Conservation (phyloP, 1,140 invertebrate species). For the Heliconius eleuchia region DNA sequence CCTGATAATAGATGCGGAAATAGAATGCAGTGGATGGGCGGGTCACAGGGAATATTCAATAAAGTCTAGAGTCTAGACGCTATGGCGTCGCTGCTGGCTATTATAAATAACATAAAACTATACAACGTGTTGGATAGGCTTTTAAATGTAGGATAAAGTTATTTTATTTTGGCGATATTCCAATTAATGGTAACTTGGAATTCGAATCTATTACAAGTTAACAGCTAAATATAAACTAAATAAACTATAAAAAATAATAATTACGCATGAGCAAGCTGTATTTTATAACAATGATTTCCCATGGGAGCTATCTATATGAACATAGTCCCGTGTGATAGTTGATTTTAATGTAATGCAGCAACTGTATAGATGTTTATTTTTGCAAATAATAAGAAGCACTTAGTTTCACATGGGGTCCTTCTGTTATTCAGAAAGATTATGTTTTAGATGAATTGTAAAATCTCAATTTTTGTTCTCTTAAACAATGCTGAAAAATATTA, state of each 20-base stretch:
- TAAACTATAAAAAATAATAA: background rate
- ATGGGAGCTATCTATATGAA: conserved; percentile 6
- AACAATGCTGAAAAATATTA: too few relatives aligned
- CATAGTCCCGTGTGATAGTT: background rate
- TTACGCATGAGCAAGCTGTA: background rate
- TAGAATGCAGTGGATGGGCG: conserved; percentile 45
- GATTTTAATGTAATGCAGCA: conserved; percentile 10
- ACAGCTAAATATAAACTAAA: background rate
- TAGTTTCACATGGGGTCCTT: too few relatives aligned
- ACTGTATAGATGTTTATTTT: background rate
- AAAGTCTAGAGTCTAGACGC: conserved; percentile 65
- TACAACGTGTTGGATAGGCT: conserved; percentile 38
- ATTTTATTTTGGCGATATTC: conserved; percentile 26
- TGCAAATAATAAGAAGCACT: too few relatives aligned
- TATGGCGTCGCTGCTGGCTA: conserved; percentile 50
- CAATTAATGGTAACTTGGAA: conserved; percentile 8
- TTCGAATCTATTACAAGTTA: background rate
- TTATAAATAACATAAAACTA: conserved; percentile 42
- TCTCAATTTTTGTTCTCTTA: too few relatives aligned
- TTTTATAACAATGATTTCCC: conserved; percentile 14
- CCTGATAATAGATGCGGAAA: conserved; percentile 46
- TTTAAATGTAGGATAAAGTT: conserved; percentile 23
- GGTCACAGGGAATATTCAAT: conserved; percentile 57
- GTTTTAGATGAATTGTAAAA: background rate
- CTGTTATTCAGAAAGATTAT: too few relatives aligned